Evolutionary conservation across 1,140 invertebrate species (phyloP).

Genomic region (Drosophila kurseongensis): DNA sequence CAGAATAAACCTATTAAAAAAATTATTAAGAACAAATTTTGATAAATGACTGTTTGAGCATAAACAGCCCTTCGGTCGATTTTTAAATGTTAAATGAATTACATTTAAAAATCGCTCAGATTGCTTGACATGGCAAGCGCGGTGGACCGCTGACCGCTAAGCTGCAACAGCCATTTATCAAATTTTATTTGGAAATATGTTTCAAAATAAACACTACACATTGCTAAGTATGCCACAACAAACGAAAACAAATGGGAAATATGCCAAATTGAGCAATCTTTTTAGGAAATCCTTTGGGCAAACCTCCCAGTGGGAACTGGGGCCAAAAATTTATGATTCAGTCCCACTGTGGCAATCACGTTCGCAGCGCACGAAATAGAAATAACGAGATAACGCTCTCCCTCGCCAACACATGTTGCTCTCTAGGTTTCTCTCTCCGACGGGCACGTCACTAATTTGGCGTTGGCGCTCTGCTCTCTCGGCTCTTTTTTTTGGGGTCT

Average conservation of each 20-base stretch:
- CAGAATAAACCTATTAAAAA: no score
- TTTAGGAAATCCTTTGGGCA: not conserved
- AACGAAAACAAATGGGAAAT: constrained; percentile 6
- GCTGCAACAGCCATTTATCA: no score
- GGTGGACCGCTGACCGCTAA: no score
- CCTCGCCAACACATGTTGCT: constrained; percentile 31
- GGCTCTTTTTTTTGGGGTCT: constrained; percentile 68
- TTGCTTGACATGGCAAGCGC: no score
- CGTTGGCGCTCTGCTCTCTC: constrained; percentile 7
- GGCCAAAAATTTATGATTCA: not conserved
- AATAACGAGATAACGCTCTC: no score
- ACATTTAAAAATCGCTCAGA: no score
- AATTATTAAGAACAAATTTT: no score
- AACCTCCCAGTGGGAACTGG: constrained; percentile 3
- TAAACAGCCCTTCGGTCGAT: no score
- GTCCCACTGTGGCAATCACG: constrained; percentile 73
- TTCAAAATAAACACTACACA: no score
- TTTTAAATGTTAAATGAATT: no score
- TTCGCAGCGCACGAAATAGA: constrained; percentile 65
- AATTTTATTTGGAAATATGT: no score
- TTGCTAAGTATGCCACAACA: not conserved
- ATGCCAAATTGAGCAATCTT: constrained; percentile 7
- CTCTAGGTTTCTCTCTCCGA: constrained; percentile 2
- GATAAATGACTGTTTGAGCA: no score
- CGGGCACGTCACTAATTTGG: constrained; percentile 23